Evolutionary conservation across 2,797 vertebrate genomes (phyloP).

Genomic region (Argentina silus): DNA sequence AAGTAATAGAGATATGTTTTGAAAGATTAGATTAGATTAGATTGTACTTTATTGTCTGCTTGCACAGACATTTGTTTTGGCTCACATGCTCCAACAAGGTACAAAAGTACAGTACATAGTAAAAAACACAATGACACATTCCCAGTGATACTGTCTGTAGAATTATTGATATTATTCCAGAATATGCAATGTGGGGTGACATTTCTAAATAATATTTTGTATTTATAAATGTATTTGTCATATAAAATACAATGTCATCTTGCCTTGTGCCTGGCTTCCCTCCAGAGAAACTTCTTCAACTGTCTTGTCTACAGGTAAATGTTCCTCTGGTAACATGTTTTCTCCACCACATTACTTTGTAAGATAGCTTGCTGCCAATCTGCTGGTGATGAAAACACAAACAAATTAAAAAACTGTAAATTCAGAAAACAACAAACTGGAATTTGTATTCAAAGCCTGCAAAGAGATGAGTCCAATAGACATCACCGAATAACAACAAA

Average conservation of each 20-base stretch:
- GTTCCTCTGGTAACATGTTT: slow-evolving; percentile 55
- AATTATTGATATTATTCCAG: not conserved
- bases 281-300: slow-evolving; percentile 12
- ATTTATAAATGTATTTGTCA: not conserved
- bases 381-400: not conserved
- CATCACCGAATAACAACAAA: not conserved
- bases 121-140: no score
- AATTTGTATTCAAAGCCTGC: not conserved
- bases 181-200: not conserved
- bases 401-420: not conserved
- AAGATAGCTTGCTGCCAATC: not conserved
- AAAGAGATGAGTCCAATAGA: no score
- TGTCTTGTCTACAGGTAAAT: slow-evolving; percentile 25
- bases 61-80: no score
- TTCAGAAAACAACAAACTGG: not conserved
- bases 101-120: no score
- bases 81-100: no score
- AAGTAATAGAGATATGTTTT: no score
- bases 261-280: slow-evolving; percentile 45
- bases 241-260: slow-evolving; percentile 26
- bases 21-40: no score
- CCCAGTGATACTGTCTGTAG: no score
- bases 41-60: no score
- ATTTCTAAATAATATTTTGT: not conserved
- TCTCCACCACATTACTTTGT: slow-evolving; percentile 17